Percentiles rank a stretch among this genome's conserved stretches.
phyloP scores from a whole-genome alignment of 1,140 invertebrate species.

The Bombus impatiens region DNA sequence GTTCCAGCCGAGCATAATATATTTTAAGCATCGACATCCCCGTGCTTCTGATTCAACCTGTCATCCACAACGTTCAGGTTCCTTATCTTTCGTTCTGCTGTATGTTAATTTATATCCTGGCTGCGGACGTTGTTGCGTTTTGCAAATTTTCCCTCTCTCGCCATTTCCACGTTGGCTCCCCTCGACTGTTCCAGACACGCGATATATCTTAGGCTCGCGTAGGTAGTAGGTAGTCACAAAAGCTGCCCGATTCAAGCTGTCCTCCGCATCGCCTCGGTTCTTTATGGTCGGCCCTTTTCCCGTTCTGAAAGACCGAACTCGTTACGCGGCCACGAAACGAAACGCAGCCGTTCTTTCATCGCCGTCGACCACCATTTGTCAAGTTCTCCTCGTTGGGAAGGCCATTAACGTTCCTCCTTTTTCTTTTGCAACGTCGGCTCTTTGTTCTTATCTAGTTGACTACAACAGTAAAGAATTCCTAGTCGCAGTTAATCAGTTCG shows the following conservation, averaged over 20 bases:
- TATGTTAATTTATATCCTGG: slow-evolving; percentile 4
- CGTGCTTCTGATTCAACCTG: not conserved
- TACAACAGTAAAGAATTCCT: slow-evolving; percentile 1
- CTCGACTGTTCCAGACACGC: slow-evolving; percentile 10
- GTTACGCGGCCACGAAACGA: slow-evolving; percentile 38
- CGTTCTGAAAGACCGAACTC: slow-evolving; percentile 31
- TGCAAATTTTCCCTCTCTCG: not conserved
- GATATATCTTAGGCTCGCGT: slow-evolving; percentile 17
- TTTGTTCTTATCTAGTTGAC: slow-evolving; percentile 53
- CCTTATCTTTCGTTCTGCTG: not conserved
- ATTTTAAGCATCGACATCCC: not conserved
- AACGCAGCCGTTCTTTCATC: slow-evolving; percentile 44
- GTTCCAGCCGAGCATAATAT: not conserved
- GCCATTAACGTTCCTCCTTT: slow-evolving; percentile 47
- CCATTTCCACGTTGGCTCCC: not conserved
- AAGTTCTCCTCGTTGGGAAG: slow-evolving; percentile 29
- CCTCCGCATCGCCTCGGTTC: slow-evolving; percentile 18
- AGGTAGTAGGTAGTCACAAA: slow-evolving; percentile 7
- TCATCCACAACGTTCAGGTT: not conserved
- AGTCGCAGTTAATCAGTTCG: not conserved
- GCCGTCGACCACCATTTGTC: slow-evolving; percentile 51
- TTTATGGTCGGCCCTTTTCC: slow-evolving; percentile 19
- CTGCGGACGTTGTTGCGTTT: not conserved
- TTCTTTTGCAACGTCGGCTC: slow-evolving; percentile 29
- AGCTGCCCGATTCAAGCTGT: slow-evolving; percentile 10